Base-by-base conservation (phyloP, 2,113 vertebrate species). In the Xenotilapia caudafasciata region DNA sequence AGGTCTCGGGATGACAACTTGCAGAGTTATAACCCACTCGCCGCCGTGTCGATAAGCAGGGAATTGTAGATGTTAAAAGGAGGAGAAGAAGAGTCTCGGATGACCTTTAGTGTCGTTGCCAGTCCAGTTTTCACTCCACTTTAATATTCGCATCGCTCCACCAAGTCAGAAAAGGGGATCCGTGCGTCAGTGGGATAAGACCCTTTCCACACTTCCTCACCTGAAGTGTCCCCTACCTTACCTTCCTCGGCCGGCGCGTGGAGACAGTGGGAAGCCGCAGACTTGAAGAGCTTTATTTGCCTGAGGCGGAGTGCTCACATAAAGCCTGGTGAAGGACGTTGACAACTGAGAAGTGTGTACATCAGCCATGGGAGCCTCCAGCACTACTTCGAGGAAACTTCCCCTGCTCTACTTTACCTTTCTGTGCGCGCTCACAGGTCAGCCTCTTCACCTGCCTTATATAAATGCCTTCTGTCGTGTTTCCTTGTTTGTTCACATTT, bases 341-440 rank as follows among this genome's bases (percentile, higher is more conserved):
- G n/a, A 28, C 79, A 11, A 26, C 12, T 1, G 80, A 80, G 7
- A 58, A 92, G 85, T n/a, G 86, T 6, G 40, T 55, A 82, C 84
- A 54, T 58, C 91, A 68, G 88, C 88, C 87, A 96, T 96, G 96
- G 94, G 94, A 95, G 85, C 80, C 82, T 77, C 3, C 42, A 62
- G 80, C 42, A 58, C 83, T 84, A 90, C 94, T 90, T 89, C 60
- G 19, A 89, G 93, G 92, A 96, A 96, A 95, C 90, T 96, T 93
- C 85, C 84, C 73, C 65, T 92, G 91, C 91, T 97, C 56, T 86
- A 73, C 2, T 33, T 95, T 1, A 83, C 90, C 65, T 88, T 95
- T 7, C 86, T 96, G 60, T 94, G 91, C 47, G 82, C 83, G 55
- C 87, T 95, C 45, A 87, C 95, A 94, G 96, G 96, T 97, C 86